Base-by-base conservation (phyloP, 2,888 invertebrate genomes). In the Lagria hirta region DNA sequence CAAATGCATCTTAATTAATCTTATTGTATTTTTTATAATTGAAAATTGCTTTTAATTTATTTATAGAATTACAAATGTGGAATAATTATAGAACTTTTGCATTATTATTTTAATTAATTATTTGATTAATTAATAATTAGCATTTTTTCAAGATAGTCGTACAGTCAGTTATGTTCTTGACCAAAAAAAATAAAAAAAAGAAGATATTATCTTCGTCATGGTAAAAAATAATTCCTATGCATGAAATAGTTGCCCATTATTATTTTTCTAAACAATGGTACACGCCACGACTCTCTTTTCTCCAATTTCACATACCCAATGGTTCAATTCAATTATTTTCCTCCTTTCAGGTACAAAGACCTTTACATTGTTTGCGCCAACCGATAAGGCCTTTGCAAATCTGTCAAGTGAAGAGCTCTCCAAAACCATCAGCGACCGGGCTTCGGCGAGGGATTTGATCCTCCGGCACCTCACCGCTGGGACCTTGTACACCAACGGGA, bases 321-420 rank as follows among this genome's bases (percentile, higher is more conserved):
- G n/a, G n/a, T n/a, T n/a, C 32, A 41, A 41, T 33, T 42, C 13
- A 12, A 7, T 10, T 7, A 11, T n/a, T 12, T 11, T 13, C 11
- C 8, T 29, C 7, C 7, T n/a, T n/a, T 3, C 66, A 87, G 88
- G 88, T 50, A 80, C 84, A 43, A 88, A 87, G 75, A 88, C 88
- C 0, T 88, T 85, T 72, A 90, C 90, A 2, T 77, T 91, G 10
- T 90, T 91, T 63, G 90, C 90, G 4, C 91, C 91, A 8, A 86
- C 86, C 30, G 88, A 91, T 70, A 78, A 82, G 33, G 89, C 89
- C 34, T 89, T 91, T 71, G 76, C 80, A n/a, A 77, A 77, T 2
- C 71, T 86, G 7, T 72, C 82, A 5, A 74, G 80, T 0, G 73
- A 77, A 8, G 84, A 84, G 32, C 69, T 83, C 11, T 74, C 80